Base-by-base conservation (phyloP, 2,888 invertebrate species). In the Drosophila picticornis region DNA sequence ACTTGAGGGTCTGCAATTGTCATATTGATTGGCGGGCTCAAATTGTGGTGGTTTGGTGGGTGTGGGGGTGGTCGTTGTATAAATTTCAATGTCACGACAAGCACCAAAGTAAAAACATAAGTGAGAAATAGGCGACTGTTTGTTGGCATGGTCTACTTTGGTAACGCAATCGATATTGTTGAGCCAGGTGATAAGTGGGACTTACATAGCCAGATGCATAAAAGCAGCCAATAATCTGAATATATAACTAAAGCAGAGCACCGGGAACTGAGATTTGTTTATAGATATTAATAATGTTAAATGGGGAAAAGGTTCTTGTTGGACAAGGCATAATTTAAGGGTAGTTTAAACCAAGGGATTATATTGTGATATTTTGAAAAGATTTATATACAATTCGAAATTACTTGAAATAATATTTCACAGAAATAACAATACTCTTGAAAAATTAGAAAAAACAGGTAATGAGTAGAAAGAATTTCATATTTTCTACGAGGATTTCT, bases 1-100 rank as follows among this genome's bases (percentile, higher is more conserved):
- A 82, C 82, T 91, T 87, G 77, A 76, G 72, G 79, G 91, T 84
- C 83, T 89, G 76, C 81, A 80, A 75, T 81, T 77, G 71, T 78
- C 75, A 72, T 88, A 88, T 86, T 74, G 90, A 84, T 90, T 90
- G 19, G 11, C 22, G 19, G 29, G 27, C 50, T 81, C 60, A 59
- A 50, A 51, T 31, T 53, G 31, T 16, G 34, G n/a, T 27, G 34
- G 53, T n/a, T n/a, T n/a, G 46, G 11, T 16, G 25, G 32, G 29
- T 19, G 55, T 40, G 48, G 50, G 19, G 51, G 32, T 27, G 65
- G 38, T 11, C 60, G 46, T 79, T 81, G 71, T 57, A 57, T 66
- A 72, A 78, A 79, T 83, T 80, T 90, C 86, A 86, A 90, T 86
- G 90, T 77, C 90, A 88, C 75, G 72, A 85, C 55, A 51, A 50